Evolutionary conservation across 2,113 vertebrate species (phyloP).

Genomic region (Oxygymnocypris stewartii): DNA sequence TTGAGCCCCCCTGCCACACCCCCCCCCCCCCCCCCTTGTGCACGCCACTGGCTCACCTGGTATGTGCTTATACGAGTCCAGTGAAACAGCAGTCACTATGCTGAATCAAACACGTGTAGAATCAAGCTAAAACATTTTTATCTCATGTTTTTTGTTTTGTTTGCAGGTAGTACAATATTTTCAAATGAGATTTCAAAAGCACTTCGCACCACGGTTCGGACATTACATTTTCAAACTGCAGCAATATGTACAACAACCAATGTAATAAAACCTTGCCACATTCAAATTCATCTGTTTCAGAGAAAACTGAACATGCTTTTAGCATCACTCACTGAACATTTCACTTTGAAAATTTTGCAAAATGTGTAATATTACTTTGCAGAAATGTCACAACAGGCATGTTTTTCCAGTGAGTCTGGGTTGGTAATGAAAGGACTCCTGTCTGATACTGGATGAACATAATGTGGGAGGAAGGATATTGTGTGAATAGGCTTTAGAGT

Average conservation of each 20-base stretch:
- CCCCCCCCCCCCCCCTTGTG: too few species aligned
- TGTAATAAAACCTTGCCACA: too few species aligned
- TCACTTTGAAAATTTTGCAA: neutral
- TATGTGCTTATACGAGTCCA: neutral
- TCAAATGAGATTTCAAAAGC: too few species aligned
- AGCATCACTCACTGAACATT: neutral
- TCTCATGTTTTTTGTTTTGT: neutral
- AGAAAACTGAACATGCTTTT: neutral
- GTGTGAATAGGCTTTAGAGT: constrained; percentile 38
- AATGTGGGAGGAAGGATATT: constrained; percentile 37
- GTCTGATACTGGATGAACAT: constrained; percentile 23
- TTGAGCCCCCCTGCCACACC: too few species aligned
- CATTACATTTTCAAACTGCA: neutral
- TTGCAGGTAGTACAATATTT: neutral
- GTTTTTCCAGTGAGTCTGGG: neutral
- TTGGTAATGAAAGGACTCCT: constrained; percentile 14
- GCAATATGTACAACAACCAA: neutral
- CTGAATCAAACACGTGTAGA: neutral
- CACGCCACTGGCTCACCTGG: too few species aligned
- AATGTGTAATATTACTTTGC: neutral
- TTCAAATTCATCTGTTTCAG: neutral
- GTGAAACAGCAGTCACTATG: neutral
- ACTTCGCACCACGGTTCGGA: neutral
- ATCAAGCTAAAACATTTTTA: neutral
- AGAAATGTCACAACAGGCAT: neutral